Percentiles rank a stretch among this genome's conserved stretches.
Evolutionary conservation across 2,888 invertebrate genomes (phyloP).

Genomic region (Lepidocyrtoides sp.): DNA sequence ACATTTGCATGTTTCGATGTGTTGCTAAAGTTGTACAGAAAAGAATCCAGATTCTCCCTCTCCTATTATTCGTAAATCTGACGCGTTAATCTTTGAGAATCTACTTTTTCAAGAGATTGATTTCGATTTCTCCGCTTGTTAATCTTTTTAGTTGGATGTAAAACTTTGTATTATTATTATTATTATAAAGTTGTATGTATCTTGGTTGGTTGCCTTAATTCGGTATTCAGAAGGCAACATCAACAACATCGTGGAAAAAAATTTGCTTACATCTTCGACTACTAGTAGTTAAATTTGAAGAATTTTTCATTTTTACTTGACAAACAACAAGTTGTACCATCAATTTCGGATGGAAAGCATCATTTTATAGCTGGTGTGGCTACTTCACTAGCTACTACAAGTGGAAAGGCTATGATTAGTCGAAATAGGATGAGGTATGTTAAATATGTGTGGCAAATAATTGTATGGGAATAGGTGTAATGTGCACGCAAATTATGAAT

Average conservation of each 20-base stretch:
- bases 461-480: too few relatives aligned
- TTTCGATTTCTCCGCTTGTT: conserved; percentile 32
- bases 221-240: conserved; percentile 42
- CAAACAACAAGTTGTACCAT: conserved; percentile 27
- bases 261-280: conserved; percentile 8
- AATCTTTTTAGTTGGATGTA: conserved; percentile 39
- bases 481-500: too few relatives aligned
- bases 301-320: conserved; percentile 53
- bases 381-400: too few relatives aligned
- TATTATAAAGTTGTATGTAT: too few relatives aligned
- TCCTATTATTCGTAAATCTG: neutral
- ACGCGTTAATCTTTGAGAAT: conserved; percentile 50
- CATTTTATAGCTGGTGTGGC: too few relatives aligned
- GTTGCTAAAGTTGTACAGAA: neutral
- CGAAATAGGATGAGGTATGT: too few relatives aligned
- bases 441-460: too few relatives aligned
- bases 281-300: conserved; percentile 18
- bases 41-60: conserved; percentile 7
- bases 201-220: conserved; percentile 32
- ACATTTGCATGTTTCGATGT: conserved; percentile 56
- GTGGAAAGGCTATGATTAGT: too few relatives aligned
- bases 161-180: conserved; percentile 21
- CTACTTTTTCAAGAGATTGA: conserved; percentile 29
- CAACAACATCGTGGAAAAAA: conserved; percentile 30
- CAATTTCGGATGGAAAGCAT: neutral